These are phyloP conservation scores for Aphidius colemani DNA, from an alignment of 2,888 invertebrate genomes.

Conservation along the genomic window DNA sequence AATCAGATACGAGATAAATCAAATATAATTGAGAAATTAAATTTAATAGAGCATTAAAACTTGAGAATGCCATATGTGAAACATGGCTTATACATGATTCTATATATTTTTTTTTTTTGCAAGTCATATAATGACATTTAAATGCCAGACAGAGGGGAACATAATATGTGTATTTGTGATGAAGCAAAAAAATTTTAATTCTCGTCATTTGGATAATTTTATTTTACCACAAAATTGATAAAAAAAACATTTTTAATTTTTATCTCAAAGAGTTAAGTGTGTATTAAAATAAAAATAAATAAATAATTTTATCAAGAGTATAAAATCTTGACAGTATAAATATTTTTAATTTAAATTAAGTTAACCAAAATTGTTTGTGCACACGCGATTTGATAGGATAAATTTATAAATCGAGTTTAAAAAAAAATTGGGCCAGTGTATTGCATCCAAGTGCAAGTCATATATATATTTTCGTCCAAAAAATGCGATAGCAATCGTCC, in stretches of 20 bases:
- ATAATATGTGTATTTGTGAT: too few species aligned
- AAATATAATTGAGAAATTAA: constrained; percentile 12
- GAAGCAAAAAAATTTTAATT: too few species aligned
- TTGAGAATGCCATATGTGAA: too few species aligned
- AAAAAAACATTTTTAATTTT: too few species aligned
- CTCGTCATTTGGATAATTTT: too few species aligned
- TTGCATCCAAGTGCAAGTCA: not conserved
- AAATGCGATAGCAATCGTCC: constrained; percentile 18
- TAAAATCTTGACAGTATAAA: not conserved
- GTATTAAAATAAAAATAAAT: not conserved
- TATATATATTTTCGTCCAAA: not conserved
- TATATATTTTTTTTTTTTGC: too few species aligned
- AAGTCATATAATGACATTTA: too few species aligned
- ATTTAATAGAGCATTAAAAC: constrained; percentile 1
- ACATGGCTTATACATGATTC: too few species aligned
- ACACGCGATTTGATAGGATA: not conserved
- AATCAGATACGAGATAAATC: not conserved
- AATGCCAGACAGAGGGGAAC: too few species aligned
- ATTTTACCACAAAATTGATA: too few species aligned
- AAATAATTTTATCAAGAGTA: not conserved
- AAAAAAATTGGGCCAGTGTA: constrained; percentile 21
- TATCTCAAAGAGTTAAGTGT: not conserved
- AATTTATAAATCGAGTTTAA: too few species aligned
- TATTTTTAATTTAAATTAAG: not conserved
- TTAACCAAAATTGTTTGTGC: constrained; percentile 5